Evolutionary conservation across 2,113 vertebrate genomes (phyloP).

Genomic region (Sturnira hondurensis): DNA sequence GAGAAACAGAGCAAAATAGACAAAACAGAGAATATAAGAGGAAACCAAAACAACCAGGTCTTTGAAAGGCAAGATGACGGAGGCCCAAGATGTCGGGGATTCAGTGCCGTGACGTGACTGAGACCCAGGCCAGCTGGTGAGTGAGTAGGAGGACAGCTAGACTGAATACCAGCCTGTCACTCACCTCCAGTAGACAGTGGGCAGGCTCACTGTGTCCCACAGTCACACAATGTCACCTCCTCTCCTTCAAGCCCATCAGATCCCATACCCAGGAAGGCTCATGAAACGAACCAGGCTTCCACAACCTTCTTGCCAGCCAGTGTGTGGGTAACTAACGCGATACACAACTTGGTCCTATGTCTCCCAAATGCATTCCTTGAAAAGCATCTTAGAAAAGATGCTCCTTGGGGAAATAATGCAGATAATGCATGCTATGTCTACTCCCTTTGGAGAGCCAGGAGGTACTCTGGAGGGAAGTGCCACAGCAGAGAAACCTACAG

Average conservation of each 20-base stretch:
- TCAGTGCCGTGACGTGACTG: not conserved
- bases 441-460: fast-evolving
- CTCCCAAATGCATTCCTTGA: not conserved
- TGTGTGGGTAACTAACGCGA: not conserved
- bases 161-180: not conserved
- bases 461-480: not conserved
- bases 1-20: not conserved
- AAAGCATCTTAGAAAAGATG: not conserved
- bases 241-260: not conserved
- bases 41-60: not conserved
- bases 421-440: fast-evolving
- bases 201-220: too few relatives aligned
- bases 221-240: not conserved
- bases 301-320: fast-evolving
- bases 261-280: not conserved
- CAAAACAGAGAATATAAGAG: fast-evolving
- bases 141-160: fast-evolving
- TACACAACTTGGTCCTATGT: not conserved
- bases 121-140: not conserved
- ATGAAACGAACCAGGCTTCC: too few relatives aligned
- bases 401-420: not conserved
- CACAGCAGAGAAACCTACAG: fast-evolving
- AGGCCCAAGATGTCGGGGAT: fast-evolving
- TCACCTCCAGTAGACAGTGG: not conserved
- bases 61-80: too few relatives aligned